Conservation (phyloP, 2,888 invertebrate species). For the Dynastes tityus region DNA sequence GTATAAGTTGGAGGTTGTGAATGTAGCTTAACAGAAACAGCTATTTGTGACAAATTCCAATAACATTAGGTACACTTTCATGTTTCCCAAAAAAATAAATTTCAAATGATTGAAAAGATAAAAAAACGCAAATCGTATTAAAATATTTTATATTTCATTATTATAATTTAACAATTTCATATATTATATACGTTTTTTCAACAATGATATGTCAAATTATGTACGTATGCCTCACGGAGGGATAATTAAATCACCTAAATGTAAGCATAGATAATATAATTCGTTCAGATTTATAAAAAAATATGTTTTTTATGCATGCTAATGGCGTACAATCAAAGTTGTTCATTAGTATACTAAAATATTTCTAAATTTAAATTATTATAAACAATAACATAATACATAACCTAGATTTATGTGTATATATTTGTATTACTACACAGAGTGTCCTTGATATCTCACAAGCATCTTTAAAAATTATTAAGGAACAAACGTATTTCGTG, state of each 20-base stretch:
- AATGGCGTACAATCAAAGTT: neutral
- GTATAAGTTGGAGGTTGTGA: no score
- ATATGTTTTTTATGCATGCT: neutral
- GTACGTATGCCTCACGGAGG: conserved; percentile 42
- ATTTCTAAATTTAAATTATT: conserved; percentile 9
- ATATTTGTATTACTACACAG: neutral
- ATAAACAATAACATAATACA: neutral
- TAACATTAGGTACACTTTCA: no score
- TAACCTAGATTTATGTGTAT: neutral
- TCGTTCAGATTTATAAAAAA: conserved; percentile 16
- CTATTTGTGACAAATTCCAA: no score
- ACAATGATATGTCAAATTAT: conserved; percentile 26
- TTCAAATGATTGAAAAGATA: neutral
- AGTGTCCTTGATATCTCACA: no score
- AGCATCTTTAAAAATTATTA: no score
- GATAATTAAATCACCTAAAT: conserved; percentile 36
- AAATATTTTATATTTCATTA: conserved; percentile 23
- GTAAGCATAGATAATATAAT: conserved; percentile 35
- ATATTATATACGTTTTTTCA: neutral
- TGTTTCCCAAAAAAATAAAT: neutral
- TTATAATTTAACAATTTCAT: conserved; percentile 22
- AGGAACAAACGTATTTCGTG: no score
- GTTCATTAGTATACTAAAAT: neutral
- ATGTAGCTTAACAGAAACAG: no score
- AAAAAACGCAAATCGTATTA: conserved; percentile 7